These are phyloP conservation scores for Antitype chi DNA, from an alignment of 2,888 invertebrate species.

Conservation along the genomic window DNA sequence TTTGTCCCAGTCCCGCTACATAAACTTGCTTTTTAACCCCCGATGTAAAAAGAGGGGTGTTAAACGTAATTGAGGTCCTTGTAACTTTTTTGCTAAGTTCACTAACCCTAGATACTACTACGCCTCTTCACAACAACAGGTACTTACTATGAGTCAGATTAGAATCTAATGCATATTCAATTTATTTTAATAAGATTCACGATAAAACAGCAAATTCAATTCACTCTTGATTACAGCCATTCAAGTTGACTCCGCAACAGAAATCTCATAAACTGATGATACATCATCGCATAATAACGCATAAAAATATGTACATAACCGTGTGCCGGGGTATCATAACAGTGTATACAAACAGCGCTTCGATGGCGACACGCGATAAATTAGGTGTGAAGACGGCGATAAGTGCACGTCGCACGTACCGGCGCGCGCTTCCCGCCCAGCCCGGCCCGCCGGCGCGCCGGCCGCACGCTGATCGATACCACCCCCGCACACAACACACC, in stretches of 20 bases:
- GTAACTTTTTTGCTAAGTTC: slow-evolving; percentile 28
- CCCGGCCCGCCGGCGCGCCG: slow-evolving; percentile 62
- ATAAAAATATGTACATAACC: slow-evolving; percentile 68
- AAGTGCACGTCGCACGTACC: slow-evolving; percentile 80
- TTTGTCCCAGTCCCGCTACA: background rate
- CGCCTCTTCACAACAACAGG: slow-evolving; percentile 19
- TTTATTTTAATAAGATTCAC: slow-evolving; percentile 17
- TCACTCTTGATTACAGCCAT: slow-evolving; percentile 41
- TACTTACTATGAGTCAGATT: slow-evolving; percentile 32
- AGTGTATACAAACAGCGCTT: slow-evolving; percentile 78
- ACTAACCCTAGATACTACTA: slow-evolving; percentile 23
- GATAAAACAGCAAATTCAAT: slow-evolving; percentile 33
- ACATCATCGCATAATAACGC: slow-evolving; percentile 67
- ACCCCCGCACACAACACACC: slow-evolving; percentile 75
- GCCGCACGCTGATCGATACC: slow-evolving; percentile 76
- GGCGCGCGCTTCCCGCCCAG: slow-evolving; percentile 75
- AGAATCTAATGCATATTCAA: slow-evolving; percentile 45
- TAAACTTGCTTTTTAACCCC: slow-evolving; percentile 3
- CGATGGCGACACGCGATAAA: slow-evolving; percentile 87
- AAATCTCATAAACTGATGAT: slow-evolving; percentile 64
- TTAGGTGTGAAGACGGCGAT: slow-evolving; percentile 88
- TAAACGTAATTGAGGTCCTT: slow-evolving; percentile 4
- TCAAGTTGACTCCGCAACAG: slow-evolving; percentile 33
- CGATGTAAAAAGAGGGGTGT: too few species aligned
- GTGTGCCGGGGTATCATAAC: slow-evolving; percentile 72